These are phyloP conservation scores for Semaprochilodus insignis DNA, from an alignment of 2,797 vertebrate genomes.

Conservation along the genomic window DNA sequence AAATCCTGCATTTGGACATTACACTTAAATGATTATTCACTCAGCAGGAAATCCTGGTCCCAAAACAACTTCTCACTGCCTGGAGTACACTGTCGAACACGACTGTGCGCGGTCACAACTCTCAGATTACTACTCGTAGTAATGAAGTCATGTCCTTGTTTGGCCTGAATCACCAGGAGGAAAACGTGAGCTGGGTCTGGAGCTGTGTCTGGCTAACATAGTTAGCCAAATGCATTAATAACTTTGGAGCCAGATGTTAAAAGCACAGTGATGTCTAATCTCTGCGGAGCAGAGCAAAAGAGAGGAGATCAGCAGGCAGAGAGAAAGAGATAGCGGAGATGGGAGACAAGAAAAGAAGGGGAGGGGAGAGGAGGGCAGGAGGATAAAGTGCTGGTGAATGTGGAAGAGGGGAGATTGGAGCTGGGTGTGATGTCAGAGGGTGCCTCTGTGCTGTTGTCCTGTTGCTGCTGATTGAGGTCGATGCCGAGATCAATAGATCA, in stretches of 20 bases:
- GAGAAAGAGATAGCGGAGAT: slow-evolving; percentile 42
- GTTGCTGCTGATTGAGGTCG: slow-evolving; percentile 73
- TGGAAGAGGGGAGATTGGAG: slow-evolving; percentile 20
- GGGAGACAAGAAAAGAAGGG: slow-evolving; percentile 6
- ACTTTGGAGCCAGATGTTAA: slow-evolving; percentile 70
- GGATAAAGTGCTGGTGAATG: slow-evolving; percentile 16
- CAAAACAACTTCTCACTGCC: background rate
- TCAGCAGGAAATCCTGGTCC: background rate
- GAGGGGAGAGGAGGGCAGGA: slow-evolving; percentile 28
- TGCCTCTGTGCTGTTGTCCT: slow-evolving; percentile 67
- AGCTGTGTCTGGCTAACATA: slow-evolving; percentile 31
- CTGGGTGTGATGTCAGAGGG: slow-evolving; percentile 48
- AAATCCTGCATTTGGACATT: background rate
- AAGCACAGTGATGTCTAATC: slow-evolving; percentile 69
- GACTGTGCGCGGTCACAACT: background rate
- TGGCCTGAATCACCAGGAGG: slow-evolving; percentile 9
- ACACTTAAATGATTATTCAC: background rate
- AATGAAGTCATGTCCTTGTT: background rate
- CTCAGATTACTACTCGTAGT: background rate
- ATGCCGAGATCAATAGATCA: slow-evolving; percentile 79
- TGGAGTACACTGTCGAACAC: background rate
- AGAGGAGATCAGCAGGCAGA: slow-evolving; percentile 34
- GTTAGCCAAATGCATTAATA: slow-evolving; percentile 49
- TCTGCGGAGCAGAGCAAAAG: slow-evolving; percentile 56
- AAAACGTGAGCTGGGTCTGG: slow-evolving; percentile 24